Conservation (phyloP, 2,797 vertebrate species). For the Sylvilagus floridanus region DNA sequence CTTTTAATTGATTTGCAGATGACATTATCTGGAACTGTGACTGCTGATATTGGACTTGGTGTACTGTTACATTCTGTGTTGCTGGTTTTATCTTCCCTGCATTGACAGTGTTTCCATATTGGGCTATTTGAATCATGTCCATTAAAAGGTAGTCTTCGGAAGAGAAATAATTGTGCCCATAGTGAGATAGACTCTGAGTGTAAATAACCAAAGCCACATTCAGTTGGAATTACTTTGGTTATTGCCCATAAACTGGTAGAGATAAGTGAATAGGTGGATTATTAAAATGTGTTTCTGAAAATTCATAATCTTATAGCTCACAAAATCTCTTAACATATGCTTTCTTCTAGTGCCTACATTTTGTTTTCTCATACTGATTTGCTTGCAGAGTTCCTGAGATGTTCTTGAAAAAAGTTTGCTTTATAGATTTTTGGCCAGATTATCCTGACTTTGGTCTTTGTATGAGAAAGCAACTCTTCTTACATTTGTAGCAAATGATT, state of each 20-base stretch:
- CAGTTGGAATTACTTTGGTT: not conserved
- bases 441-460: conserved; percentile 8
- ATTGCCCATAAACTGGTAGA: not conserved
- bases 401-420: conserved; percentile 41
- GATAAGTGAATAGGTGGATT: not conserved
- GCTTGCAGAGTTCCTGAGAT: not conserved
- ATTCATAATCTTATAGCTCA: not conserved
- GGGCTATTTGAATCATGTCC: not conserved
- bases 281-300: not conserved
- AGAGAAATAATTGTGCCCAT: not conserved
- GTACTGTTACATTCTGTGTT: not conserved
- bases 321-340: not conserved
- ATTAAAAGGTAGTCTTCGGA: not conserved
- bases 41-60: not conserved
- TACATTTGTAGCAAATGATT: not conserved
- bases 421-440: conserved; percentile 3
- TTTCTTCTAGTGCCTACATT: not conserved
- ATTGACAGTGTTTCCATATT: not conserved
- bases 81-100: not conserved
- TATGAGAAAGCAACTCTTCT: not conserved
- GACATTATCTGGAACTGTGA: not conserved
- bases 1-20: conserved; percentile 49
- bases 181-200: not conserved
- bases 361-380: conserved; percentile 17
- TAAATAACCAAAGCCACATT: not conserved